Percentiles rank a stretch among this genome's conserved stretches.
These are phyloP conservation scores for Heteromurus nitidus DNA, from an alignment of 2,888 invertebrate species.

Conservation along the genomic window DNA sequence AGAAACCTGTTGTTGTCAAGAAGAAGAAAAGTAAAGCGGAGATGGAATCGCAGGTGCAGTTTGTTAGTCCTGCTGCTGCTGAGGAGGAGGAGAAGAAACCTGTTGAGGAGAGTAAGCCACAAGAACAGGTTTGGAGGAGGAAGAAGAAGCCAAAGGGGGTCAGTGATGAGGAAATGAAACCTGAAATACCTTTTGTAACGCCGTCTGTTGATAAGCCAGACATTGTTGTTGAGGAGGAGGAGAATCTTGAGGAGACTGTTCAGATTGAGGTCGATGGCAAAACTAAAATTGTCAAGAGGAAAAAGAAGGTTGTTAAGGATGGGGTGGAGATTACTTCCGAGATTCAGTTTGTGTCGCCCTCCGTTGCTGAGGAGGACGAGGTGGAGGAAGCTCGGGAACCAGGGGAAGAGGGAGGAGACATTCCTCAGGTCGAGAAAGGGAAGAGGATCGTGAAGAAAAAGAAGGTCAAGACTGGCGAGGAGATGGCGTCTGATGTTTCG, in stretches of 20 bases:
- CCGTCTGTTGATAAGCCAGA: too few species aligned
- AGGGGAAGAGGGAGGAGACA: too few species aligned
- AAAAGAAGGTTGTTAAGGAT: conserved; percentile 1
- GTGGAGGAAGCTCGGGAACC: too few species aligned
- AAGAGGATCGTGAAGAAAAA: background rate
- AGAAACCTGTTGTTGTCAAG: background rate
- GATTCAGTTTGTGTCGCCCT: too few species aligned
- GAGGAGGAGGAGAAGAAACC: conserved; percentile 1
- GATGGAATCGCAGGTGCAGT: background rate
- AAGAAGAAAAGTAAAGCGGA: conserved; percentile 8
- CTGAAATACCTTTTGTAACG: too few species aligned
- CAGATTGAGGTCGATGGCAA: background rate
- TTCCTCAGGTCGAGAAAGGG: too few species aligned
- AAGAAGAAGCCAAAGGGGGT: conserved; percentile 2
- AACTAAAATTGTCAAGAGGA: background rate
- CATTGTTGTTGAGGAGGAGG: background rate
- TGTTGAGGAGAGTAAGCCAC: conserved; percentile 17
- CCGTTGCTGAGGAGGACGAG: background rate
- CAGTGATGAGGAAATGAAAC: background rate
- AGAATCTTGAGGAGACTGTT: background rate
- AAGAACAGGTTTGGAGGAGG: too few species aligned
- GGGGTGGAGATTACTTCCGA: too few species aligned
- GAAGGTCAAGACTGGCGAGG: background rate
- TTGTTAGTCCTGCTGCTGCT: background rate
- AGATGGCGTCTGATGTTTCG: background rate